Evolutionary conservation across 2,797 vertebrate genomes (phyloP).

Genomic region (Pseudocheirus occidentalis): DNA sequence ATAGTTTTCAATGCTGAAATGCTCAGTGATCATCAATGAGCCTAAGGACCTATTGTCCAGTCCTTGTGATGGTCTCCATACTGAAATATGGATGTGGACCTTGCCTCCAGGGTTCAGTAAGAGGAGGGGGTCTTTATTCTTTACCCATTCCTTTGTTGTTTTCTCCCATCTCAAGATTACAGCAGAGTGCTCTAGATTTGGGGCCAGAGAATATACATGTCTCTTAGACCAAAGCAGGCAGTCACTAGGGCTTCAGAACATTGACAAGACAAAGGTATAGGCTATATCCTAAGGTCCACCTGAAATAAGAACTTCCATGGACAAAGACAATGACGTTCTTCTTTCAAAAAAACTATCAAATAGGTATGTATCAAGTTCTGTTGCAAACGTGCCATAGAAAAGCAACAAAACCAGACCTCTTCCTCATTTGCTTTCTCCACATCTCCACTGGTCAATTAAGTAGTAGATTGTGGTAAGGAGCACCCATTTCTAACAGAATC

Average conservation of each 20-base stretch:
- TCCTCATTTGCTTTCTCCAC: background rate
- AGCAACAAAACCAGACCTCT: background rate
- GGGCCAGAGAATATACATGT: background rate
- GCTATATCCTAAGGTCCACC: background rate
- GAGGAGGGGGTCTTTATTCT: background rate
- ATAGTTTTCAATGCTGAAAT: background rate
- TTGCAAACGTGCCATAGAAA: background rate
- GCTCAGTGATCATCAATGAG: background rate
- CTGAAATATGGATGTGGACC: background rate
- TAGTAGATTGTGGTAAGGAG: background rate
- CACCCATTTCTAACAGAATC: background rate
- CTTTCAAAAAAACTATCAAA: background rate
- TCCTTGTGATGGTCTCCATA: background rate
- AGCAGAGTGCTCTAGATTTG: background rate
- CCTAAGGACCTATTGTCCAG: background rate
- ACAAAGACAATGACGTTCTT: background rate
- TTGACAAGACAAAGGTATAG: background rate
- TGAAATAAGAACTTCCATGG: background rate
- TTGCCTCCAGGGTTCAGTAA: background rate
- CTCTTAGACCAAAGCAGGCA: background rate
- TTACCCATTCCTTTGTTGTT: background rate
- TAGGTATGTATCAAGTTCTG: background rate
- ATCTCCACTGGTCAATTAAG: background rate
- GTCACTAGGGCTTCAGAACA: background rate
- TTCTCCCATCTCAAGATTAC: background rate